Conservation (phyloP, 2,888 invertebrate genomes). For the Eucera pruinosa region DNA sequence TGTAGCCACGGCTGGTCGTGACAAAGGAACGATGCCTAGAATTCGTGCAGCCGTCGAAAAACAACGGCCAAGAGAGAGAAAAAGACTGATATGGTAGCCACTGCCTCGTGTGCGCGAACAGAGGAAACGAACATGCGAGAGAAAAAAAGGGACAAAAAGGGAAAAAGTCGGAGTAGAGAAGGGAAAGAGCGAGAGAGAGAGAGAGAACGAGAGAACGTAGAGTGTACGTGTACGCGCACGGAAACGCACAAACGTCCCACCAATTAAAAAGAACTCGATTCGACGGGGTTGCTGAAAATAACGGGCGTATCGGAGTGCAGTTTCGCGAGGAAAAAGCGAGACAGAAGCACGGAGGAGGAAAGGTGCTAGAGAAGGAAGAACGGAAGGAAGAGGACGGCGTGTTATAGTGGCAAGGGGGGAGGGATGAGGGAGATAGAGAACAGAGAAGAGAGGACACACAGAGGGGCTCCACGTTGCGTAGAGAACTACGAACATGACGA, state of each 20-base stretch:
- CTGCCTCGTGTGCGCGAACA: neutral
- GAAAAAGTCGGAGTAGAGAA: conserved; percentile 1
- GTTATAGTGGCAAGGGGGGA: conserved; percentile 22
- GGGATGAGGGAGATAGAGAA: conserved; percentile 11
- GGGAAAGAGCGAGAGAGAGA: conserved; percentile 5
- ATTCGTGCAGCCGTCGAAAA: conserved; percentile 62
- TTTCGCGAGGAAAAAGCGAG: conserved; percentile 70
- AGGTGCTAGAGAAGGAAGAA: conserved; percentile 47
- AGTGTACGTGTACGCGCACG: conserved; percentile 46
- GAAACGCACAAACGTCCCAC: conserved; percentile 68
- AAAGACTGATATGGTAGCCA: neutral
- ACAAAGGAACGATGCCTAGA: conserved; percentile 61
- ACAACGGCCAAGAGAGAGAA: conserved; percentile 33
- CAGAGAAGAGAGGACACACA: conserved; percentile 5
- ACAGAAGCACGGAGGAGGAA: conserved; percentile 24
- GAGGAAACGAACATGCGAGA: neutral
- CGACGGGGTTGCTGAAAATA: conserved; percentile 76
- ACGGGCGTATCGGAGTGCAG: conserved; percentile 77
- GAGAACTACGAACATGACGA: conserved; percentile 39
- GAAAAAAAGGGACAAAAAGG: conserved; percentile 21
- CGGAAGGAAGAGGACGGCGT: conserved; percentile 16
- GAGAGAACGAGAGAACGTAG: neutral
- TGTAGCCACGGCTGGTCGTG: no score
- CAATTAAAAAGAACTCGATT: conserved; percentile 81
- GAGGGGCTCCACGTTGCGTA: conserved; percentile 17